phyloP scores from a whole-genome alignment of 35 echinoderm and acorn worm species.

The Diadema setosum region DNA sequence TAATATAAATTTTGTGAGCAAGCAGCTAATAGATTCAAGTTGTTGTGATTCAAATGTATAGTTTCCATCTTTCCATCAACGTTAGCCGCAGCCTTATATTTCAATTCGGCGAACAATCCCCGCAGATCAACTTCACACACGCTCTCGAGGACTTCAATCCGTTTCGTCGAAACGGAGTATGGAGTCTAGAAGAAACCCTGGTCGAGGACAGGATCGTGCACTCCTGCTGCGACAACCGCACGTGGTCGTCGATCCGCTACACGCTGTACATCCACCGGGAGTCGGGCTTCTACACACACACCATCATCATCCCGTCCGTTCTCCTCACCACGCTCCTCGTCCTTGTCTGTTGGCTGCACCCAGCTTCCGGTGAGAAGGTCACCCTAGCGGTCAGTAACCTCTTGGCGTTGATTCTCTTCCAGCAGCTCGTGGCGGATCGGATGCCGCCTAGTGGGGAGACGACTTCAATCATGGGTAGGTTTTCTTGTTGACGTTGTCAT shows the following conservation, averaged over 20 bases:
- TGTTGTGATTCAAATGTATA: too few relatives aligned
- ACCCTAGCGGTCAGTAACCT: constrained; percentile 56
- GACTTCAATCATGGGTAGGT: constrained; percentile 33
- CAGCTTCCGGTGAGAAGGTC: constrained; percentile 68
- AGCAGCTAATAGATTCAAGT: too few relatives aligned
- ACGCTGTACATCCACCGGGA: constrained; percentile 11
- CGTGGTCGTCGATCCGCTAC: constrained; percentile 36
- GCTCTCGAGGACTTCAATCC: too few relatives aligned
- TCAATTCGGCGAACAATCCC: too few relatives aligned
- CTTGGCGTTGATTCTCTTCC: constrained; percentile 60
- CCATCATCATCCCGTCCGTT: neutral
- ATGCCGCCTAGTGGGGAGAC: constrained; percentile 54
- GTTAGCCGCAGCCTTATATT: too few relatives aligned
- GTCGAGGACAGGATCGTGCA: neutral
- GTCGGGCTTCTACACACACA: neutral
- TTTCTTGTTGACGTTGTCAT: too few relatives aligned
- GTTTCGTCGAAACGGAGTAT: neutral
- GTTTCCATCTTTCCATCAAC: too few relatives aligned
- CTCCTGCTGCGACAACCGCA: neutral
- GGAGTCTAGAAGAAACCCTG: neutral
- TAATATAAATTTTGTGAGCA: too few relatives aligned
- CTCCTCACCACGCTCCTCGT: constrained; percentile 10
- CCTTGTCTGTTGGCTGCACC: constrained; percentile 41
- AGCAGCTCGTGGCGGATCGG: constrained; percentile 40
- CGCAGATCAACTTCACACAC: too few relatives aligned